Conservation (phyloP, 2,888 invertebrate species). For the Catocala fraxini region DNA sequence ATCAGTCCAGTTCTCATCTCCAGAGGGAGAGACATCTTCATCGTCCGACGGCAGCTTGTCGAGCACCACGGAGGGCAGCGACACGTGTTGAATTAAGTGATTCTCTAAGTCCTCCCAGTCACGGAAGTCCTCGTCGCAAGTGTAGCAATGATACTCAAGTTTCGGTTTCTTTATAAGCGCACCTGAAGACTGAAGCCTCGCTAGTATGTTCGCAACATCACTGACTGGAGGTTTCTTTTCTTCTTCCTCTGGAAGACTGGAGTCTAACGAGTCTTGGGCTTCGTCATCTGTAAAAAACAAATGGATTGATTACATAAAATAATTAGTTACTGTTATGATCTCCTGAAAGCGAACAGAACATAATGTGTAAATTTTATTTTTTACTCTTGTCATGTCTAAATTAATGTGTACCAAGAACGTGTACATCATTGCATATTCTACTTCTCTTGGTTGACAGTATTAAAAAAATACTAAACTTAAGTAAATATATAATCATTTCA, state of each 20-base stretch:
- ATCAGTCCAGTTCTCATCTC: conserved; percentile 82
- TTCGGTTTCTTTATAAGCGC: conserved; percentile 70
- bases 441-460: too few species aligned
- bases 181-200: conserved; percentile 69
- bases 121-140: conserved; percentile 83
- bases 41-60: conserved; percentile 86
- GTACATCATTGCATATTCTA: too few species aligned
- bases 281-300: conserved; percentile 61
- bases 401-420: too few species aligned
- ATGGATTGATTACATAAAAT: conserved; percentile 1
- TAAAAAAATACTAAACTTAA: too few species aligned
- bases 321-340: too few species aligned
- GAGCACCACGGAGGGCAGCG: conserved; percentile 83
- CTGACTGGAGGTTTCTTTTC: conserved; percentile 57
- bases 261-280: conserved; percentile 58
- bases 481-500: too few species aligned
- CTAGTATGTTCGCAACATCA: conserved; percentile 73
- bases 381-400: too few species aligned
- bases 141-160: conserved; percentile 79
- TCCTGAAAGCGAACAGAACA: too few species aligned
- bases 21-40: conserved; percentile 75
- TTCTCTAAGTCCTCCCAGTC: conserved; percentile 79
- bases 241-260: conserved; percentile 51
- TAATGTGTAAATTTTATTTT: too few species aligned
- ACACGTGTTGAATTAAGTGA: conserved; percentile 87